phyloP scores from a whole-genome alignment of 2,888 invertebrate species.

The Gandaritis pyraliata region DNA sequence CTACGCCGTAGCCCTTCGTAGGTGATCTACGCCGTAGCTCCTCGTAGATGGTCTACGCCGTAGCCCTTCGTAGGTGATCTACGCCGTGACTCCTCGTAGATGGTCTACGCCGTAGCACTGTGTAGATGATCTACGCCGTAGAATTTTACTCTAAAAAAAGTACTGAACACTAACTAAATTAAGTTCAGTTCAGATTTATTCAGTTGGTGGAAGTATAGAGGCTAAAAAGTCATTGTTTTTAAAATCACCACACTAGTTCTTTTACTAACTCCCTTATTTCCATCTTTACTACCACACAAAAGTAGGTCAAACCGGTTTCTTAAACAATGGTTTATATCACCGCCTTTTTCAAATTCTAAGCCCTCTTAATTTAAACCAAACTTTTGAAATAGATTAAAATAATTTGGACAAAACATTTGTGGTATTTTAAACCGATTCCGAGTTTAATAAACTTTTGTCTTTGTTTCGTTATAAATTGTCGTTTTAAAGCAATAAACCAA shows the following conservation, averaged over 20 bases:
- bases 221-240: no score
- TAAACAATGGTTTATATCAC: background rate
- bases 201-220: no score
- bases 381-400: slow-evolving; percentile 37
- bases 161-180: no score
- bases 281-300: no score
- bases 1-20: background rate
- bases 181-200: no score
- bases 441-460: slow-evolving; percentile 30
- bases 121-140: no score
- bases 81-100: background rate
- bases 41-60: background rate
- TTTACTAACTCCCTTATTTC: no score
- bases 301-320: background rate
- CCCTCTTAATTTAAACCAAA: slow-evolving; percentile 28
- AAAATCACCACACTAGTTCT: no score
- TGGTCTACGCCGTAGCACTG: background rate
- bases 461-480: slow-evolving; percentile 29
- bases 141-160: no score
- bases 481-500: slow-evolving; percentile 21
- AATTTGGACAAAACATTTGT: slow-evolving; percentile 37
- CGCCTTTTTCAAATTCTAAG: slow-evolving; percentile 23
- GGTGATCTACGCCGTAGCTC: background rate
- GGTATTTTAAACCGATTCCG: slow-evolving; percentile 34
- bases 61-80: background rate